Percentiles rank a stretch among this genome's conserved stretches.
Evolutionary conservation across 2,113 vertebrate genomes (phyloP).

Genomic region (Cynocephalus volans): DNA sequence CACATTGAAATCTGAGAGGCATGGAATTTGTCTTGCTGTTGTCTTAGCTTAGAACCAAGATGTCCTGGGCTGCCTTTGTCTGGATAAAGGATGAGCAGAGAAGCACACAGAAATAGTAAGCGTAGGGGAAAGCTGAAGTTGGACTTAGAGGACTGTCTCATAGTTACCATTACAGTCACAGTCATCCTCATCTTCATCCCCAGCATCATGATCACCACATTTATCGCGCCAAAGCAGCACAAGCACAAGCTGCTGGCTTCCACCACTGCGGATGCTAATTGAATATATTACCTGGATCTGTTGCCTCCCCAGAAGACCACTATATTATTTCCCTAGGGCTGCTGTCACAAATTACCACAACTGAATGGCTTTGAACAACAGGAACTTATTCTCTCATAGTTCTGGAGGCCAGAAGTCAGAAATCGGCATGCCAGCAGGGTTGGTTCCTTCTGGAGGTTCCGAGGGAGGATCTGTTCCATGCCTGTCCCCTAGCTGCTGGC

Average conservation of each 20-base stretch:
- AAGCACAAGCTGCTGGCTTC: neutral
- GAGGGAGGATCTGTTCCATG: neutral
- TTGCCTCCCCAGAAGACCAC: conserved; percentile 18
- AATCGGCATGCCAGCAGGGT: neutral
- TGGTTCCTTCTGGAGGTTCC: neutral
- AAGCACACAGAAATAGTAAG: neutral
- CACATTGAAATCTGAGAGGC: conserved; percentile 9
- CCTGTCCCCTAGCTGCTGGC: neutral
- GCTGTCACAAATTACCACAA: neutral
- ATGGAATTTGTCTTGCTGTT: neutral
- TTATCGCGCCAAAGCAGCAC: neutral
- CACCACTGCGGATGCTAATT: neutral
- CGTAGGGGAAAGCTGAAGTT: neutral
- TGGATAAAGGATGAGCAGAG: neutral
- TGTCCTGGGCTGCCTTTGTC: conserved; percentile 24
- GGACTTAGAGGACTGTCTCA: neutral
- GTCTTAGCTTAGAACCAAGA: conserved; percentile 8
- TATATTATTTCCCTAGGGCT: neutral
- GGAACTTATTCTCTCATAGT: conserved; percentile 32
- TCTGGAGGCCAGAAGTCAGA: conserved; percentile 7
- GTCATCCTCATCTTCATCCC: neutral
- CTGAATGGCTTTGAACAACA: neutral
- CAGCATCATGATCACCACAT: neutral
- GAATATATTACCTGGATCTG: conserved; percentile 30
- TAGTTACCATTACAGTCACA: neutral